Percentiles rank a stretch among this genome's conserved stretches.
phyloP scores from a whole-genome alignment of 2,113 vertebrate species.

The Rutilus rutilus region DNA sequence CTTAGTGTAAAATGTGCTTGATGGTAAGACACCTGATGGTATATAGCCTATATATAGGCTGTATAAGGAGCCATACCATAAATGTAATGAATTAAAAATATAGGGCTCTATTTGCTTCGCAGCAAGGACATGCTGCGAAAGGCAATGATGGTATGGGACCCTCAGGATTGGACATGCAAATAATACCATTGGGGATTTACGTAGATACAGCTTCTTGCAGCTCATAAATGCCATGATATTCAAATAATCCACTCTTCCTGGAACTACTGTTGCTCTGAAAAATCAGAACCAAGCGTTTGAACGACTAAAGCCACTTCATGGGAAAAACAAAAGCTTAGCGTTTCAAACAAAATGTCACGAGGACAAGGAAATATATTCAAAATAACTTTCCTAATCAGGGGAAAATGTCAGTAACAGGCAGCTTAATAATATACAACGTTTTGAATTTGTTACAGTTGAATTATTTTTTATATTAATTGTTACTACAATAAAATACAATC shows the following conservation, averaged over 20 bases:
- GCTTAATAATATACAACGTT: background rate
- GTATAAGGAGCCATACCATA: background rate
- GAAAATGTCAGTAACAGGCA: background rate
- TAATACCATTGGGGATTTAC: constrained; percentile 6
- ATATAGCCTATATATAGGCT: too few species aligned
- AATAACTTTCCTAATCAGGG: background rate
- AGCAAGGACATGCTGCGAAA: background rate
- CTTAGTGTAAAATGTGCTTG: constrained; percentile 11
- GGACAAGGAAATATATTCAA: background rate
- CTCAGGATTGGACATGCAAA: constrained; percentile 29
- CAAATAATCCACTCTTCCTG: constrained; percentile 26
- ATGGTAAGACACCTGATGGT: too few species aligned
- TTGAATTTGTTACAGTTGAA: too few species aligned
- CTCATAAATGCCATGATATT: constrained; percentile 31
- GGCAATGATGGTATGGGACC: background rate
- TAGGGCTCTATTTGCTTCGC: background rate
- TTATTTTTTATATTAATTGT: background rate
- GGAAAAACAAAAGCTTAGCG: constrained; percentile 4
- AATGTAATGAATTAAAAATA: background rate
- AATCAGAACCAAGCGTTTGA: background rate
- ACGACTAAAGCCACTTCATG: constrained; percentile 13
- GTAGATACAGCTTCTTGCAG: constrained; percentile 11
- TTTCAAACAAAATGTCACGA: background rate
- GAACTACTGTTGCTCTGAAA: background rate
- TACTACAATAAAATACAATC: background rate